Percentiles rank a stretch among this genome's conserved stretches.
phyloP scores from a whole-genome alignment of 2,888 invertebrate genomes.

The Drosophila gaucha region DNA sequence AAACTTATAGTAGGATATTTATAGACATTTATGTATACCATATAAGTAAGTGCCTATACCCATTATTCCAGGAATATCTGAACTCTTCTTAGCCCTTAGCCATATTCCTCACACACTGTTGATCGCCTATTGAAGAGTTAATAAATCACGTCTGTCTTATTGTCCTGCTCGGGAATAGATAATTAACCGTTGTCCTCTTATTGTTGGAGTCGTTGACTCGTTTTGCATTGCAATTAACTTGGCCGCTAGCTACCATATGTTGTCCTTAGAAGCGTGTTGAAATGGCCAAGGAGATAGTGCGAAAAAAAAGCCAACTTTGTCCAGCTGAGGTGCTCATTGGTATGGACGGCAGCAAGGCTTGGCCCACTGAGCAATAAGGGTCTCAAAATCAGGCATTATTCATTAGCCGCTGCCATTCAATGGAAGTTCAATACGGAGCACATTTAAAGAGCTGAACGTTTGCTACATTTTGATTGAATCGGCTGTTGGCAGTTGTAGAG shows the following conservation, averaged over 20 bases:
- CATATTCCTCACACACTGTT: no score
- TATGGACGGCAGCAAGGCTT: constrained; percentile 53
- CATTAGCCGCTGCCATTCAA: constrained; percentile 63
- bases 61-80: no score
- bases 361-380: constrained; percentile 34
- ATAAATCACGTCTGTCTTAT: constrained; percentile 47
- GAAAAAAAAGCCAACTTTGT: background rate
- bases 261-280: constrained; percentile 23
- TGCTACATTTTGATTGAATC: constrained; percentile 70
- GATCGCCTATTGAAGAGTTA: no score
- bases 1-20: no score
- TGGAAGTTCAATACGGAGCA: constrained; percentile 44
- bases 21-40: no score
- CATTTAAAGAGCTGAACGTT: constrained; percentile 68
- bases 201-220: constrained; percentile 32
- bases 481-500: no score
- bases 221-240: constrained; percentile 57
- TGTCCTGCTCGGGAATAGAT: constrained; percentile 32
- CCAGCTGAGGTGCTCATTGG: constrained; percentile 44
- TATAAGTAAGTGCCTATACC: no score
- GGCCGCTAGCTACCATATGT: constrained; percentile 18
- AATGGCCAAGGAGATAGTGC: constrained; percentile 27
- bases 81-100: no score
- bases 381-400: constrained; percentile 71
- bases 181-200: constrained; percentile 50